Conservation (phyloP, 2,888 invertebrate species). For the Gibbula magus region DNA sequence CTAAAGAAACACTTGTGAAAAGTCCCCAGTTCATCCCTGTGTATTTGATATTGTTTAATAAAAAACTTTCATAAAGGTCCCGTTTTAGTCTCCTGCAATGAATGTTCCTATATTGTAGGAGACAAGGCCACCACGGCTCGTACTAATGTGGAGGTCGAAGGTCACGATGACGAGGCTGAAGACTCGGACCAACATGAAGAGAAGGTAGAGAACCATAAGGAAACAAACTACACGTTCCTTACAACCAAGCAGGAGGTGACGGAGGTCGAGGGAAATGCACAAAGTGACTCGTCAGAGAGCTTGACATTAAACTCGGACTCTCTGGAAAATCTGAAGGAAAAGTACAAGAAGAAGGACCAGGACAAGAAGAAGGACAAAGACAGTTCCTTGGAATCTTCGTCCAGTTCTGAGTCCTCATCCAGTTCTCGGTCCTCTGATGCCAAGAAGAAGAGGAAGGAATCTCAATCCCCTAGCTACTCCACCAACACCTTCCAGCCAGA, state of each 20-base stretch:
- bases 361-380: no score
- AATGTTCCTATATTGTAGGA: background rate
- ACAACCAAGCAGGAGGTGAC: slow-evolving; percentile 1
- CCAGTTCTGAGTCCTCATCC: background rate
- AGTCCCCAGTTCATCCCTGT: no score
- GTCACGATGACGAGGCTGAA: slow-evolving; percentile 40
- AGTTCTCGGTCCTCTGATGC: background rate
- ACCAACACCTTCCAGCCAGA: background rate
- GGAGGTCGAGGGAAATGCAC: slow-evolving; percentile 28
- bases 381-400: background rate
- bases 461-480: background rate
- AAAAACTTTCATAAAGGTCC: no score
- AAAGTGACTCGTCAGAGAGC: slow-evolving; percentile 12
- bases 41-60: no score
- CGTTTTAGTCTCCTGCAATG: no score
- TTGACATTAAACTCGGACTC: background rate
- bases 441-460: background rate
- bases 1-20: no score
- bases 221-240: slow-evolving; percentile 27
- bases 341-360: background rate
- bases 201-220: background rate
- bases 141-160: slow-evolving; percentile 48
- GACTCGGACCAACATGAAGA: slow-evolving; percentile 26
- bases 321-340: background rate
- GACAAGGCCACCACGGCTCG: background rate